Conservation (phyloP, 2,797 vertebrate species). For the Ciconia nigra region DNA sequence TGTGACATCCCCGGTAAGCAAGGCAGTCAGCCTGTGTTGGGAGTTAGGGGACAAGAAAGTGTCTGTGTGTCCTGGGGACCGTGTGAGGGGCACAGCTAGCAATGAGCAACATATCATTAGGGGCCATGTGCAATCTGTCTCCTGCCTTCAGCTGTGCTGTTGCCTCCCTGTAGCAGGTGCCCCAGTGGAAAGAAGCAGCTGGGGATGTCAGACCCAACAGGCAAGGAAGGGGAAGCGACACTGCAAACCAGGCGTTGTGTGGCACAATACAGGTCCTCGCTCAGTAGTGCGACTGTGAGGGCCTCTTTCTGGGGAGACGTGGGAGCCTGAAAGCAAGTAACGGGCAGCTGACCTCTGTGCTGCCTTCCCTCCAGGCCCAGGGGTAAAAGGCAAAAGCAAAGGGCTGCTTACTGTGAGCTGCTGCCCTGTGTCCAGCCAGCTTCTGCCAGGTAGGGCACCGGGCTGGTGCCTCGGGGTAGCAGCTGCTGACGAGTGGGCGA, state of each 20-base stretch:
- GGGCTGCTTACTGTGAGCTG: not conserved
- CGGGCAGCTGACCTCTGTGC: not conserved
- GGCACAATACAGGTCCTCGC: not conserved
- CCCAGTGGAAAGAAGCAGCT: not conserved
- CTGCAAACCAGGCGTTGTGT: not conserved
- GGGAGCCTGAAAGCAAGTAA: not conserved
- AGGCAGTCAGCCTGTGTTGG: not conserved
- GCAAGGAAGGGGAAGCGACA: not conserved
- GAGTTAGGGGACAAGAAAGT: not conserved
- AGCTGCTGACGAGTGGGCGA: not conserved
- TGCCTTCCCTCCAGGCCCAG: not conserved
- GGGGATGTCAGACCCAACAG: not conserved
- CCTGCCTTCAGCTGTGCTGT: not conserved
- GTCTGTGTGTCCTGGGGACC: accelerated
- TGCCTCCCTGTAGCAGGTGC: not conserved
- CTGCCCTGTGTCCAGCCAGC: not conserved
- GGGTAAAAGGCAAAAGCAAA: not conserved
- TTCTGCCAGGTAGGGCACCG: not conserved
- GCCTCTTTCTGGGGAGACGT: not conserved
- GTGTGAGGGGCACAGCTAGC: not conserved
- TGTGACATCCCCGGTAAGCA: not conserved
- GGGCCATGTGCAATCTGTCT: not conserved
- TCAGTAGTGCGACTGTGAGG: accelerated
- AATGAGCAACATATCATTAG: not conserved
- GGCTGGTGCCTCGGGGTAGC: not conserved